A percentile compares a stretch with the other conserved stretches of the same genome.
phyloP scores from a whole-genome alignment of 2,797 vertebrate species.

The Eurystomus glaucurus region DNA sequence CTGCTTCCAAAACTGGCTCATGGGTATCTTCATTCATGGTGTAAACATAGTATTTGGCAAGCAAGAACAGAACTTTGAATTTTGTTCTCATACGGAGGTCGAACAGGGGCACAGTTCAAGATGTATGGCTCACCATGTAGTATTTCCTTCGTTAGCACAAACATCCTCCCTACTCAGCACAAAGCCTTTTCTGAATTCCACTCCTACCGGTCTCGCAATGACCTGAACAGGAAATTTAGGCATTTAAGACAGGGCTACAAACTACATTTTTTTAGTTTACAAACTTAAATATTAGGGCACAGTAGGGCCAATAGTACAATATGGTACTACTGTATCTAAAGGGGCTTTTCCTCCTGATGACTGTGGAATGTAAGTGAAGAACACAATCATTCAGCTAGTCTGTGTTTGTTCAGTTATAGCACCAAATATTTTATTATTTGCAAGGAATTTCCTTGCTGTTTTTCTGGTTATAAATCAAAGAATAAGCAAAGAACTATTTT shows the following conservation, averaged over 20 bases:
- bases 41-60: not conserved
- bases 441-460: not conserved
- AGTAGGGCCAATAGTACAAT: not conserved
- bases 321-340: not conserved
- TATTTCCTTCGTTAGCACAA: not conserved
- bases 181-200: not conserved
- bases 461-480: not conserved
- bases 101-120: not conserved
- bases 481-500: not conserved
- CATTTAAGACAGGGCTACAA: not conserved
- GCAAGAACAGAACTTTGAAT: not conserved
- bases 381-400: not conserved
- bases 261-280: not conserved
- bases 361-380: not conserved
- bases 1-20: not conserved
- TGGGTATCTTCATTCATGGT: not conserved
- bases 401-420: not conserved
- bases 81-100: not conserved
- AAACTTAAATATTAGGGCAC: not conserved
- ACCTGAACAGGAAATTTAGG: not conserved
- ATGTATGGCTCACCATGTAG: accelerated
- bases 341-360: not conserved
- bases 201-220: not conserved
- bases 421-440: not conserved
- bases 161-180: not conserved